Evolutionary conservation across 2,113 vertebrate genomes (phyloP).

Genomic region (Sminthopsis crassicaudata): DNA sequence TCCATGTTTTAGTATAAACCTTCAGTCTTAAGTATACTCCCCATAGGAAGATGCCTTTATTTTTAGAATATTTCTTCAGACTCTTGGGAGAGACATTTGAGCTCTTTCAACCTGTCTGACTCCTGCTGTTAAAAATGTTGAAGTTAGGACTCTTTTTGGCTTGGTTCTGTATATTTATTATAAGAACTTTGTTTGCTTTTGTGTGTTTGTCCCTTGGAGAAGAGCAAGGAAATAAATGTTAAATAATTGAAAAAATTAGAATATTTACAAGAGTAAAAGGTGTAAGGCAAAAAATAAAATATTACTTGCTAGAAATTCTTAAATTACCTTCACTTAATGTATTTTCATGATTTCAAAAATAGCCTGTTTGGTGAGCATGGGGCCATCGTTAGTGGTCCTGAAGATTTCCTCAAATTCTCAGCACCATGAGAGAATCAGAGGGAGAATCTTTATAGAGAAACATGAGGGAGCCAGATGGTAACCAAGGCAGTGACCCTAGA

Average conservation of each 20-base stretch:
- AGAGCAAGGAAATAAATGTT: neutral
- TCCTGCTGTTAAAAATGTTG: neutral
- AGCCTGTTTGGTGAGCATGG: neutral
- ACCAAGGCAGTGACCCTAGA: too few relatives aligned
- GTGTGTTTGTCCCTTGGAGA: neutral
- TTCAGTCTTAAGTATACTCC: neutral
- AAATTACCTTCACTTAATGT: neutral
- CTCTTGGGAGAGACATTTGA: neutral
- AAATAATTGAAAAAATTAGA: neutral
- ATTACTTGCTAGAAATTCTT: neutral
- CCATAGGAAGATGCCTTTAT: neutral
- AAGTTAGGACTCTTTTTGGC: neutral
- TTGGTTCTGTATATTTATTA: neutral
- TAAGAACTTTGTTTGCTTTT: neutral
- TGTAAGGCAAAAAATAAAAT: neutral
- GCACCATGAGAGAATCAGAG: neutral
- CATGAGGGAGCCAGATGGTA: neutral
- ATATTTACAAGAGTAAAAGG: neutral
- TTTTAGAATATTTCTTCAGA: neutral
- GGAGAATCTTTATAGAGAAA: neutral
- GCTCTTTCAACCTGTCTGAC: too few relatives aligned
- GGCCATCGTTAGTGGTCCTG: neutral
- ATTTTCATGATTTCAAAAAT: neutral
- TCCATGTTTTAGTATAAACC: neutral
- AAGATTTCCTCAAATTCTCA: neutral